phyloP scores from a whole-genome alignment of 2,888 invertebrate species.

The Dryobota labecula region DNA sequence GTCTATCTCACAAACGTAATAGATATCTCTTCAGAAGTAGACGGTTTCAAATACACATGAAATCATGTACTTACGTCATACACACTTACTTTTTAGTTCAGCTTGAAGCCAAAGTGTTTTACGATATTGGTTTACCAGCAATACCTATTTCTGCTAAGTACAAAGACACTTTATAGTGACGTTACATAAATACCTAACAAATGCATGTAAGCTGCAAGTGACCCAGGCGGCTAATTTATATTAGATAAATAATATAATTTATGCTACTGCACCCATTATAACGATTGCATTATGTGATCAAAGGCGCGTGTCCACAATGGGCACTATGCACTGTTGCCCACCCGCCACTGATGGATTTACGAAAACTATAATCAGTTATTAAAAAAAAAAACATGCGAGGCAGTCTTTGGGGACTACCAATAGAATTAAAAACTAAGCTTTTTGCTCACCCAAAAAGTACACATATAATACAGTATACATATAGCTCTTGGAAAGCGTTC shows the following conservation, averaged over 20 bases:
- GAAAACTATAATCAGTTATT: too few species aligned
- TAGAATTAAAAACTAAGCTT: too few species aligned
- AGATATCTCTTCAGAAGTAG: slow-evolving; percentile 30
- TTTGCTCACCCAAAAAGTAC: too few species aligned
- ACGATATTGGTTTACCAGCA: slow-evolving; percentile 36
- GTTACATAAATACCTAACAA: slow-evolving; percentile 2
- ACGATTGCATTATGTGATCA: not conserved
- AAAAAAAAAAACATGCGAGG: too few species aligned
- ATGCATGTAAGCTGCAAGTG: slow-evolving; percentile 11
- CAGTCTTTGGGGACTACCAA: too few species aligned
- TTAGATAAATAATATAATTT: slow-evolving; percentile 10
- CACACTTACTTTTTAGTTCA: slow-evolving; percentile 35
- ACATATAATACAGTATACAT: too few species aligned
- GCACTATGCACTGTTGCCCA: not conserved
- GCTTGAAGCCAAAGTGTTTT: slow-evolving; percentile 37
- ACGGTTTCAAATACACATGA: slow-evolving; percentile 46
- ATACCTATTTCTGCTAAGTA: slow-evolving; percentile 8
- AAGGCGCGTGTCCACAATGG: slow-evolving; percentile 14
- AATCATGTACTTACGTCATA: slow-evolving; percentile 54
- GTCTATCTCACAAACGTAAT: slow-evolving; percentile 33
- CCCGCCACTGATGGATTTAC: too few species aligned
- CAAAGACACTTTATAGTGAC: slow-evolving; percentile 22
- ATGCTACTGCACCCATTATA: not conserved
- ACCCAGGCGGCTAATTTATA: slow-evolving; percentile 8
- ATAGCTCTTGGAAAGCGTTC: too few species aligned